A percentile compares a stretch with the other conserved stretches of the same genome.
Conservation (phyloP, 2,113 vertebrate species). For the Perccottus glenii region DNA sequence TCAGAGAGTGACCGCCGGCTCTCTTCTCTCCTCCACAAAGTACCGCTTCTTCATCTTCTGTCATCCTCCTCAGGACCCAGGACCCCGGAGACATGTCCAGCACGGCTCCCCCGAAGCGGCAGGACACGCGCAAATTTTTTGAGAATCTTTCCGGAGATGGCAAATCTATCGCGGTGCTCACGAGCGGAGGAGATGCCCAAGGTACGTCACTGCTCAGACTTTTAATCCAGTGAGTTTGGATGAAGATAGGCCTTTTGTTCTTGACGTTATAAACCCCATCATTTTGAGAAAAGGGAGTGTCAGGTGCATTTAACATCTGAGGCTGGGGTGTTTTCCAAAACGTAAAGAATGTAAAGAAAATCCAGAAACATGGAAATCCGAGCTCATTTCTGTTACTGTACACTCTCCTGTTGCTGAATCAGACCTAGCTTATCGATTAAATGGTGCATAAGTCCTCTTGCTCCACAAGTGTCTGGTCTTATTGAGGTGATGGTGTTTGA, state of each 20-base stretch:
- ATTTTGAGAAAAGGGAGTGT: no score
- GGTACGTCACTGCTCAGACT: slow-evolving; percentile 66
- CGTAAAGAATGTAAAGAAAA: no score
- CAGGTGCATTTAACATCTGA: no score
- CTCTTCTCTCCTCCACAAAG: neutral
- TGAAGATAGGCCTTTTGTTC: no score
- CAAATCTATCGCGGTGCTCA: slow-evolving; percentile 91
- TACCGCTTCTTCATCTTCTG: neutral
- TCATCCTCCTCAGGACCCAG: neutral
- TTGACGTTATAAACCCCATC: no score
- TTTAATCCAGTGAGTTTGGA: neutral
- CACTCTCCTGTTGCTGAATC: neutral
- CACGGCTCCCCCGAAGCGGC: slow-evolving; percentile 54
- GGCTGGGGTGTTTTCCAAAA: no score
- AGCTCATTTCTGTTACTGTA: neutral
- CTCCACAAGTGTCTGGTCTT: neutral
- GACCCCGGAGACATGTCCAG: slow-evolving; percentile 41
- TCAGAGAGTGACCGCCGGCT: neutral
- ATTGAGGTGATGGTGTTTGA: no score
- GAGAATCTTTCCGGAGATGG: slow-evolving; percentile 89
- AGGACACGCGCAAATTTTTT: slow-evolving; percentile 83
- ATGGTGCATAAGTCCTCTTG: no score
- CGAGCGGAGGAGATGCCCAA: slow-evolving; percentile 96
- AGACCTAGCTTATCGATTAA: neutral
- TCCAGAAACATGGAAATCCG: no score